Evolutionary conservation across 2,888 invertebrate species (phyloP).

Genomic region (Escarpia spicata): DNA sequence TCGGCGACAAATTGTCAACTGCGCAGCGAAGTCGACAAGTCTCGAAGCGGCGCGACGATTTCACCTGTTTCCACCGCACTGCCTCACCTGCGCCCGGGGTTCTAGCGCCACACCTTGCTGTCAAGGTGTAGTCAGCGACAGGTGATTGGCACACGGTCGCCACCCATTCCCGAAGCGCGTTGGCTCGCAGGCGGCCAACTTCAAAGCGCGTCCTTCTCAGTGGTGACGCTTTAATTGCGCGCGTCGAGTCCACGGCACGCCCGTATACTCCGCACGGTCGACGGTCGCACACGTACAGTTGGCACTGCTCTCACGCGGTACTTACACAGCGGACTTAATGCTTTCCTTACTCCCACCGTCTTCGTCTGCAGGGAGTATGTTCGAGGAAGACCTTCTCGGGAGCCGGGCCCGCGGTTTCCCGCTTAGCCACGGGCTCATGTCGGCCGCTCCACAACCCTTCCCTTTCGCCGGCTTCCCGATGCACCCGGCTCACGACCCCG

Average conservation of each 20-base stretch:
- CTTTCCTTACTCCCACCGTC: constrained; percentile 33
- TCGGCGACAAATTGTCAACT: not conserved
- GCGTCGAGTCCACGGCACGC: not conserved
- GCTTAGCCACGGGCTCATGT: constrained; percentile 56
- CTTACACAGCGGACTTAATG: constrained; percentile 20
- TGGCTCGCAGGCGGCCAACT: not conserved
- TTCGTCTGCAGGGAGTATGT: constrained; percentile 46
- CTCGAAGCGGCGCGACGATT: not conserved
- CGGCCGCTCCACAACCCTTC: constrained; percentile 58
- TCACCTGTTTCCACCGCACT: not conserved
- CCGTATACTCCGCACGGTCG: not conserved
- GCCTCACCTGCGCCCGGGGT: not conserved
- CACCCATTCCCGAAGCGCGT: not conserved
- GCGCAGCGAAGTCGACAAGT: not conserved
- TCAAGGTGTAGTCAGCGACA: not conserved
- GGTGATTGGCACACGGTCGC: constrained; percentile 10
- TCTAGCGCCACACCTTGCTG: not conserved
- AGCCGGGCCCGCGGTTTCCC: constrained; percentile 58
- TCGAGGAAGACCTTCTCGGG: constrained; percentile 59
- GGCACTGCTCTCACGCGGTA: not conserved
- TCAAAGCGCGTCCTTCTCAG: not conserved
- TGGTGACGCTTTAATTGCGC: constrained; percentile 9
- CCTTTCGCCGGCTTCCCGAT: constrained; percentile 62
- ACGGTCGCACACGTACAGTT: not conserved
- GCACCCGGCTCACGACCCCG: constrained; percentile 59